Conservation (phyloP, 2,113 vertebrate species). For the Cyphomyrus discorhynchus region DNA sequence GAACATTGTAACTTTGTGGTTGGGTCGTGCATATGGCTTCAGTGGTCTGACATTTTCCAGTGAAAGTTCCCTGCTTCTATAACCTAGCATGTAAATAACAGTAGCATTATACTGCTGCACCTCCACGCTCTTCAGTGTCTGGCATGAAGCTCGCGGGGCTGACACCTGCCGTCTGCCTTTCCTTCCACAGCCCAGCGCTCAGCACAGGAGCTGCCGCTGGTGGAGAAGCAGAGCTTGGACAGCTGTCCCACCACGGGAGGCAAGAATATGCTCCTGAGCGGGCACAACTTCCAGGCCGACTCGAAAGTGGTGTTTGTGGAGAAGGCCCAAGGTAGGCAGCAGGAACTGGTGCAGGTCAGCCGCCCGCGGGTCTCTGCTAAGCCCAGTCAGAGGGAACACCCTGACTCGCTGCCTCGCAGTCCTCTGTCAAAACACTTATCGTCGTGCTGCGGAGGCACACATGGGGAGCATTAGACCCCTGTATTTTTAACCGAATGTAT, state of each 20-base stretch:
- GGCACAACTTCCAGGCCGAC: slow-evolving; percentile 92
- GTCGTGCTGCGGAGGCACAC: slow-evolving; percentile 62
- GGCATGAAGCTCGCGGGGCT: not conserved
- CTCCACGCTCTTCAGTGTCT: not conserved
- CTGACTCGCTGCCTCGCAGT: slow-evolving; percentile 26
- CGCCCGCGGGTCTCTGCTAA: not conserved
- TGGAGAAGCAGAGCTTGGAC: slow-evolving; percentile 88
- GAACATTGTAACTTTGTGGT: not conserved
- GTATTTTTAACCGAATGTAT: slow-evolving; percentile 71
- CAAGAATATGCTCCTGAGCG: slow-evolving; percentile 80
- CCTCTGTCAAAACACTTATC: slow-evolving; percentile 58
- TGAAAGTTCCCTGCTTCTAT: not conserved
- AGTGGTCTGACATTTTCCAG: not conserved
- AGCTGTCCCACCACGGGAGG: slow-evolving; percentile 78
- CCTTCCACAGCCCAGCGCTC: slow-evolving; percentile 80
- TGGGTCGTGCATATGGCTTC: not conserved
- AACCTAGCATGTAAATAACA: not conserved
- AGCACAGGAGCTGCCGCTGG: slow-evolving; percentile 92
- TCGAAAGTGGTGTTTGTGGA: slow-evolving; percentile 98
- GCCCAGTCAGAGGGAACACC: not conserved
- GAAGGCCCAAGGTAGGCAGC: slow-evolving; percentile 83
- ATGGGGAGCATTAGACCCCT: slow-evolving; percentile 67
- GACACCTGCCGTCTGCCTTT: not conserved
- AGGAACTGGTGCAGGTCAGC: not conserved
- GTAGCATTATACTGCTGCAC: not conserved